These are phyloP conservation scores for Cotesia chilonis DNA, from an alignment of 1,140 invertebrate species.

Conservation along the genomic window DNA sequence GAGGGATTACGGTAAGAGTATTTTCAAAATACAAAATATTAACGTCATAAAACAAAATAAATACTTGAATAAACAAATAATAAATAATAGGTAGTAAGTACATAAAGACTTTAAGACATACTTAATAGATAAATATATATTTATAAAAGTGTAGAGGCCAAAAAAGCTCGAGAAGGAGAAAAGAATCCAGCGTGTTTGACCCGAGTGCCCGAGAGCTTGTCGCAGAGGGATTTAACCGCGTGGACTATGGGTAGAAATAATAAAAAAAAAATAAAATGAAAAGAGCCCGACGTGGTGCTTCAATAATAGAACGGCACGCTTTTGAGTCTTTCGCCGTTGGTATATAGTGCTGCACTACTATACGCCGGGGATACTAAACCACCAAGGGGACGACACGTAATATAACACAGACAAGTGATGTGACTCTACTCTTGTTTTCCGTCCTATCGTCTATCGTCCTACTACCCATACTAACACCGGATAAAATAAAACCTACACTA, in stretches of 20 bases:
- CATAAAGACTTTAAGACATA: neutral
- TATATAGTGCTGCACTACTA: too few species aligned
- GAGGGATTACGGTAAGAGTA: conserved; percentile 91
- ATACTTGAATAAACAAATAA: neutral
- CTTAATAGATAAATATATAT: conserved; percentile 1
- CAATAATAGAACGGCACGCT: conserved; percentile 62
- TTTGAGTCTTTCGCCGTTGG: conserved; percentile 45
- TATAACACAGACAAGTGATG: too few species aligned
- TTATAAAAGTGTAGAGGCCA: conserved; percentile 2
- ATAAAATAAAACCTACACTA: neutral
- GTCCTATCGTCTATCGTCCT: neutral
- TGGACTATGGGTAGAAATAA: conserved; percentile 24
- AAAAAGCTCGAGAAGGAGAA: conserved; percentile 31
- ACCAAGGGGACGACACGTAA: too few species aligned
- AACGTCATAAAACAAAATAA: conserved; percentile 1
- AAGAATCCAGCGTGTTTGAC: conserved; percentile 23
- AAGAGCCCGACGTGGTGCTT: conserved; percentile 41
- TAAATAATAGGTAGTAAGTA: neutral
- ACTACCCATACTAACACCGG: neutral
- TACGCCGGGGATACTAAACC: neutral
- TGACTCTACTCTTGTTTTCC: neutral
- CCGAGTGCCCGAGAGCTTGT: conserved; percentile 3
- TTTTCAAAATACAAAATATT: conserved; percentile 19
- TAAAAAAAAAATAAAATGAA: conserved; percentile 20
- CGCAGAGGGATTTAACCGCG: conserved; percentile 30